Evolutionary conservation across 2,113 vertebrate genomes (phyloP).

Genomic region (Okapia johnstoni): DNA sequence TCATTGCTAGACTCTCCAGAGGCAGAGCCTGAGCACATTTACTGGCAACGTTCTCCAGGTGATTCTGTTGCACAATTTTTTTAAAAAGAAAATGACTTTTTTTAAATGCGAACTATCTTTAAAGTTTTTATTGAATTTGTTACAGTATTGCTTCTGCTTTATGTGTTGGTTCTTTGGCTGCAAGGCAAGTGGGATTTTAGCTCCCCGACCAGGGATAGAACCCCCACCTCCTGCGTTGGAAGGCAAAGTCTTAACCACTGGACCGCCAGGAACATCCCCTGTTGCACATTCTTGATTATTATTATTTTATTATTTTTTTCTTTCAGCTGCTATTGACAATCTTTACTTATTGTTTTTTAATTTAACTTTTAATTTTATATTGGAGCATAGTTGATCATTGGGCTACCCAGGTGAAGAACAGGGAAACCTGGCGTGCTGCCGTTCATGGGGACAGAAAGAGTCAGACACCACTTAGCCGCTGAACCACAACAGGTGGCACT

Average conservation of each 20-base stretch:
- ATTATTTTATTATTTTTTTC: background rate
- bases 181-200: background rate
- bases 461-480: background rate
- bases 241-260: background rate
- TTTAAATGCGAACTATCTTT: background rate
- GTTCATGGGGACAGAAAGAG: background rate
- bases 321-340: background rate
- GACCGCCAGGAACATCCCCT: background rate
- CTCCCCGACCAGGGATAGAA: background rate
- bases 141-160: background rate
- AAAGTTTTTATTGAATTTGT: background rate
- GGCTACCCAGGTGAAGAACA: background rate
- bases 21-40: fast-evolving
- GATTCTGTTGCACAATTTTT: background rate
- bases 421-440: background rate
- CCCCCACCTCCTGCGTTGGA: background rate
- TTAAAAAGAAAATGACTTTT: background rate
- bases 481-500: background rate
- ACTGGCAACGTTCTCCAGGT: too few relatives aligned
- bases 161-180: background rate
- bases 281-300: background rate
- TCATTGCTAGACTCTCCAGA: background rate
- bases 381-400: background rate
- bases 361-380: background rate
- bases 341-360: background rate